phyloP scores from a whole-genome alignment of 2,113 vertebrate species.

The Petrocephalus microphthalmus region DNA sequence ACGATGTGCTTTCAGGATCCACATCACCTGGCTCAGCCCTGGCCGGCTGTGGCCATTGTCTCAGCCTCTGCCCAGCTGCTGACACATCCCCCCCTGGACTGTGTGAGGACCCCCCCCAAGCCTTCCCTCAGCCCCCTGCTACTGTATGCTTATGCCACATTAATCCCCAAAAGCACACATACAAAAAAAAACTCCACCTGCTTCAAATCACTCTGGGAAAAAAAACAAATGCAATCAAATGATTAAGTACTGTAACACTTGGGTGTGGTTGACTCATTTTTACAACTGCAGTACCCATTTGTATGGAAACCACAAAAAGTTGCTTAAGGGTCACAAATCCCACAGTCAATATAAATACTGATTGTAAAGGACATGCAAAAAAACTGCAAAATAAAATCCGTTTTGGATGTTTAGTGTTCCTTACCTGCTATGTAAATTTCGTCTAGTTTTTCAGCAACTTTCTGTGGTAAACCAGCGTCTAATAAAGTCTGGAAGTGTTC shows the following conservation, averaged over 20 bases:
- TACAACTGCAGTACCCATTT: constrained; percentile 67
- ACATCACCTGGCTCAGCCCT: constrained; percentile 38
- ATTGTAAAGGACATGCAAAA: constrained; percentile 47
- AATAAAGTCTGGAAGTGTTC: constrained; percentile 89
- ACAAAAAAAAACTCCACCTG: background rate
- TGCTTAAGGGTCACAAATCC: constrained; percentile 70
- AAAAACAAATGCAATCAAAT: constrained; percentile 9
- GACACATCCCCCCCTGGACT: constrained; percentile 32
- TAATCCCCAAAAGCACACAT: constrained; percentile 27
- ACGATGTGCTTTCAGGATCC: constrained; percentile 14
- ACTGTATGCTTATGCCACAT: constrained; percentile 16
- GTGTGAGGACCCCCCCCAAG: constrained; percentile 8
- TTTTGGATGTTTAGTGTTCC: constrained; percentile 62
- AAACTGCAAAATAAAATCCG: constrained; percentile 29
- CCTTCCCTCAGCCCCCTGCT: background rate
- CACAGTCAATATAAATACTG: constrained; percentile 49
- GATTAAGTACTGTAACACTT: background rate
- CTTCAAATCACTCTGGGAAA: background rate
- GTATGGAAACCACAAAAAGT: constrained; percentile 80
- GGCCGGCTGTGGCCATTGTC: constrained; percentile 50
- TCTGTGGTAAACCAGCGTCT: constrained; percentile 90
- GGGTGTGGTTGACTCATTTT: background rate
- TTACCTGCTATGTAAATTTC: constrained; percentile 98
- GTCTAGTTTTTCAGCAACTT: constrained; percentile 96
- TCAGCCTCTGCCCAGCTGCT: constrained; percentile 43